phyloP scores from a whole-genome alignment of 2,113 vertebrate species.

The Rhea americana region DNA sequence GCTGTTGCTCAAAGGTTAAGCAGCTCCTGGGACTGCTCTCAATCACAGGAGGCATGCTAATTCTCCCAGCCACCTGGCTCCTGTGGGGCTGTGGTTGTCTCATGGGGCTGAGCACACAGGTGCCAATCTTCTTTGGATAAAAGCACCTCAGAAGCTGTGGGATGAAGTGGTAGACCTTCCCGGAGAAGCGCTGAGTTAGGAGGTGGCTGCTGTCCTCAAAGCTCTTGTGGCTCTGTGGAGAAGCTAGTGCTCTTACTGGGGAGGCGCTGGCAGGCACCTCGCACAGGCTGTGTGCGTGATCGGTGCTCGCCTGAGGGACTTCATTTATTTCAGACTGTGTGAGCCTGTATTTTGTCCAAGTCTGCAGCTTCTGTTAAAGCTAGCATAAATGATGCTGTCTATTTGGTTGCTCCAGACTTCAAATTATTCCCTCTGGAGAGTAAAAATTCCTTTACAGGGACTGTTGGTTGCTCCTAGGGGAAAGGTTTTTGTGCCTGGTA shows the following conservation, averaged over 20 bases:
- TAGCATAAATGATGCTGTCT: not conserved
- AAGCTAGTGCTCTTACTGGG: not conserved
- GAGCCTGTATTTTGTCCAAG: not conserved
- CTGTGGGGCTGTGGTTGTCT: not conserved
- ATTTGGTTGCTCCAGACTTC: not conserved
- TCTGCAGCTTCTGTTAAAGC: not conserved
- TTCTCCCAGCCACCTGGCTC: fast-evolving
- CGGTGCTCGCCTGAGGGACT: not conserved
- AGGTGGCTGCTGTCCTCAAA: not conserved
- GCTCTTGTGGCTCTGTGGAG: not conserved
- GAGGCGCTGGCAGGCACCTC: not conserved
- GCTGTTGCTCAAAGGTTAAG: not conserved
- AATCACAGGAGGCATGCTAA: not conserved
- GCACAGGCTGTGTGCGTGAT: not conserved
- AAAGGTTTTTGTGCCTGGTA: not conserved
- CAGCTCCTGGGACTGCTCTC: not conserved
- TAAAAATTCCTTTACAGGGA: not conserved
- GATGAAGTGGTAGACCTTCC: not conserved
- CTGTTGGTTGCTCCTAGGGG: not conserved
- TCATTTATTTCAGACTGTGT: not conserved
- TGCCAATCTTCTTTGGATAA: not conserved
- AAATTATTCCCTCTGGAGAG: not conserved
- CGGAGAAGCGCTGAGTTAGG: not conserved
- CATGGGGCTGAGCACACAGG: not conserved
- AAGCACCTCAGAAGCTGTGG: not conserved